Evolutionary conservation across 1,140 invertebrate species (phyloP), one percentile per base, ranked within the genome.

Genomic region (Saccostrea echinata): DNA sequence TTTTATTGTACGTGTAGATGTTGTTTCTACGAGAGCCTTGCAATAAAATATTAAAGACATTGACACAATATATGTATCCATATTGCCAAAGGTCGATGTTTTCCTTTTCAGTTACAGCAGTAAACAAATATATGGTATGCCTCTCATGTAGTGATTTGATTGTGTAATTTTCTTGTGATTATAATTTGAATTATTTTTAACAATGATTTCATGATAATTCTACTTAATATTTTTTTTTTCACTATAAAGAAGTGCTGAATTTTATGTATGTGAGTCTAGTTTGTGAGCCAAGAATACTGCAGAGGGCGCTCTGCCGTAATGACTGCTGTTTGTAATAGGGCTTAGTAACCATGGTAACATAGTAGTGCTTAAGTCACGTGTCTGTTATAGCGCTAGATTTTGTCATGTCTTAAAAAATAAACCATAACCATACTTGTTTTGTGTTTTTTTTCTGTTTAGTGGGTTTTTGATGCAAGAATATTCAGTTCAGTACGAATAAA

Each of bases 351-450:
- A 76, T 76, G 68, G 68, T 76, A 76, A 33, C 68, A 76, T 76
- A 33, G 68, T 76, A 76, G 68, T 76, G 68, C 68, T 76, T 76
- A 76, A 76, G 68, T 76, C 68, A 76, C 68, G 68, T 76, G 68
- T 76, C 68, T 76, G 68, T 76, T 76, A 71, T 76, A 76, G 27
- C 27, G 68, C 68, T 76, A 76, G 68, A 76, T 76, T 76, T 76
- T 76, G 68, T 76, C 68, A 76, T 76, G 68, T 76, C 68, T 76
- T 76, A 27, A 76, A 76, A 76, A 76, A 76, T 76, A 76, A 76
- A 76, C 24, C 68, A 76, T 76, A 76, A 76, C 27, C 68, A 76
- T 76, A 76, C 24, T 30, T 61, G 16, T 61, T 16, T 61, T 4
- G 18, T n/a, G 55, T 61, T 18, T 61, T 18, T 61, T 21, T 61